A percentile compares a stretch with the other conserved stretches of the same genome.
These are phyloP conservation scores for Vicugna pacos DNA, from an alignment of 2,113 vertebrate genomes.

Conservation along the genomic window DNA sequence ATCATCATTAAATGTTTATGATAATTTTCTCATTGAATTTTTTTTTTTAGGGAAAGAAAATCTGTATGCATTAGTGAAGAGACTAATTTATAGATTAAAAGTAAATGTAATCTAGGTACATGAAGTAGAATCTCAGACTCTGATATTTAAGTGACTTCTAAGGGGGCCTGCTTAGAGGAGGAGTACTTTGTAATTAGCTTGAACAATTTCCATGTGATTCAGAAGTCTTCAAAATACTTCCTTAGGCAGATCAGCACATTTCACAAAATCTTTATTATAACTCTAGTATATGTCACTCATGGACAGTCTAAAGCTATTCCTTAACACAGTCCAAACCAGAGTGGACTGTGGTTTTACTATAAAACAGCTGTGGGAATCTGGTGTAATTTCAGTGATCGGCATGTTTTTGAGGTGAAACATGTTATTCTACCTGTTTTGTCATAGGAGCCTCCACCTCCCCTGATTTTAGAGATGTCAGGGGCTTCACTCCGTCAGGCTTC, in stretches of 20 bases:
- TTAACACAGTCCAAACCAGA: background rate
- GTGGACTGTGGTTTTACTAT: background rate
- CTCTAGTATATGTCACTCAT: background rate
- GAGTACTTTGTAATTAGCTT: slow-evolving; percentile 20
- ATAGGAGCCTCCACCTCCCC: background rate
- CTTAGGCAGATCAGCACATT: background rate
- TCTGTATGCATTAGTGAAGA: slow-evolving; percentile 17
- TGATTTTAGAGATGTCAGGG: background rate
- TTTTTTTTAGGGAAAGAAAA: slow-evolving; percentile 52
- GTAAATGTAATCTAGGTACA: background rate
- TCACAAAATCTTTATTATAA: background rate
- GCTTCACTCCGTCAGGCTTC: no score
- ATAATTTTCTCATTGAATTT: slow-evolving; percentile 2
- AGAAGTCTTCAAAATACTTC: slow-evolving; percentile 14
- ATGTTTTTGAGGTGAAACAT: background rate
- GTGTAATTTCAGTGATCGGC: background rate
- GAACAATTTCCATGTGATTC: background rate
- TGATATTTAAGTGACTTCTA: background rate
- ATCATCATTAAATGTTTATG: background rate
- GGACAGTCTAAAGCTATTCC: background rate
- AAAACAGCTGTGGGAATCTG: background rate
- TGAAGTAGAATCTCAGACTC: background rate
- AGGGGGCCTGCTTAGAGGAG: background rate
- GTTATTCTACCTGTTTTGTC: background rate
- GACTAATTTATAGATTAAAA: slow-evolving; percentile 21